These are phyloP conservation scores for Staurois parvus DNA, from an alignment of 2,797 vertebrate genomes.

Conservation along the genomic window DNA sequence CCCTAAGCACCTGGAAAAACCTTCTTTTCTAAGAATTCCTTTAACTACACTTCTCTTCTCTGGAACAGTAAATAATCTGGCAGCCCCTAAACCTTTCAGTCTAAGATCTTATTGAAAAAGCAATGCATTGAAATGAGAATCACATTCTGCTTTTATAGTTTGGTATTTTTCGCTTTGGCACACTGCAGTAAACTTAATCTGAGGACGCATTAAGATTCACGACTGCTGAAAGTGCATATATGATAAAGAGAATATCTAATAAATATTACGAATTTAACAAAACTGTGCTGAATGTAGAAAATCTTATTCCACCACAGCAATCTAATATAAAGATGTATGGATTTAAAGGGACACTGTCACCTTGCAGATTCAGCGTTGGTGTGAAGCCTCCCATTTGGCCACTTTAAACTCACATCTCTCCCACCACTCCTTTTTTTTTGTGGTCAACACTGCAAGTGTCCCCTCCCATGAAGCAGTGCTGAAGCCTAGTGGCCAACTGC, in stretches of 20 bases:
- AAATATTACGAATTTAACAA: no score
- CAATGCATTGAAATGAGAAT: slow-evolving; percentile 27
- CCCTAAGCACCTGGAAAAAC: slow-evolving; percentile 12
- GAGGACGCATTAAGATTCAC: not conserved
- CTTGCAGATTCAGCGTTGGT: no score
- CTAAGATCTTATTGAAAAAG: slow-evolving; percentile 25
- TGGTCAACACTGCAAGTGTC: no score
- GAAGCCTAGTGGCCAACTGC: no score
- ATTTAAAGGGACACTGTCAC: not conserved
- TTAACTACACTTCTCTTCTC: slow-evolving; percentile 16
- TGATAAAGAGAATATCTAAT: not conserved
- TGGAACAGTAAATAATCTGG: slow-evolving; percentile 22
- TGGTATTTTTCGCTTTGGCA: not conserved
- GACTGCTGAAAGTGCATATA: not conserved
- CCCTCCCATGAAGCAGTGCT: no score
- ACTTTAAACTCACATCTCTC: no score
- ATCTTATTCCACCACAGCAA: not conserved
- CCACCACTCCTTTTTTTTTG: no score
- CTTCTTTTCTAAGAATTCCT: not conserved
- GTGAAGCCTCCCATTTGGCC: no score
- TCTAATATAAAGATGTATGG: not conserved
- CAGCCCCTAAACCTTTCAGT: not conserved
- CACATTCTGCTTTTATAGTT: not conserved
- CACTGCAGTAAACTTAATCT: slow-evolving; percentile 1
- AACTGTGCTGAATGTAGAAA: no score